Percentiles rank a stretch among this genome's conserved stretches.
These are phyloP conservation scores for Pelvicachromis taeniatus DNA, from an alignment of 2,113 vertebrate species.

Conservation along the genomic window DNA sequence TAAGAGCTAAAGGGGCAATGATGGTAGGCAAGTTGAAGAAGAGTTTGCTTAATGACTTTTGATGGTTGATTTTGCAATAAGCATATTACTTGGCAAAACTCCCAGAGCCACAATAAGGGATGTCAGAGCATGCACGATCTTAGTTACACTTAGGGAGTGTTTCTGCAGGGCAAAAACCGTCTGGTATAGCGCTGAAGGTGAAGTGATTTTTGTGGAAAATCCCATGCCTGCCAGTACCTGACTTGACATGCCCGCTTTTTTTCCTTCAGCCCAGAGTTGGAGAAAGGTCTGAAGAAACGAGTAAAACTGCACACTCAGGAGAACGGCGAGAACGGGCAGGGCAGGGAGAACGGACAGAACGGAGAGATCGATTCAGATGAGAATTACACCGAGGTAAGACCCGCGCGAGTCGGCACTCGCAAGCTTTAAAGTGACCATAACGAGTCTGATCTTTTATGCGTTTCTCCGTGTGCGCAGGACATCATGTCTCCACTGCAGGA, in stretches of 20 bases:
- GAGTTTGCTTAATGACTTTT: slow-evolving; percentile 16
- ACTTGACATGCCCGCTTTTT: neutral
- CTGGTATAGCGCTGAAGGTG: neutral
- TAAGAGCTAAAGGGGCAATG: slow-evolving; percentile 7
- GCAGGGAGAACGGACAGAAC: slow-evolving; percentile 74
- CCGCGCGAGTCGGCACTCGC: fast-evolving
- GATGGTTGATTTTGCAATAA: neutral
- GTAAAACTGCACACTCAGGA: slow-evolving; percentile 82
- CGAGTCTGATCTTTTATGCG: neutral
- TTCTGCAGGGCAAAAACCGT: neutral
- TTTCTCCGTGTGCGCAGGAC: slow-evolving; percentile 45
- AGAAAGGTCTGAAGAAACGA: slow-evolving; percentile 85
- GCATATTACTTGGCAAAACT: slow-evolving; percentile 16
- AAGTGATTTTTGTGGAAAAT: neutral
- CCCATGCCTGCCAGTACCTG: neutral
- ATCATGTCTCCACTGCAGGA: slow-evolving; percentile 80
- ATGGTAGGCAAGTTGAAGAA: neutral
- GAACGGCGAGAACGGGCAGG: slow-evolving; percentile 78
- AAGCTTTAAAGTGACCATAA: neutral
- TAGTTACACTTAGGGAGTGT: neutral
- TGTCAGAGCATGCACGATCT: neutral
- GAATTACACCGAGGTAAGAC: slow-evolving; percentile 78
- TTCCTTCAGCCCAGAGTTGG: slow-evolving; percentile 81
- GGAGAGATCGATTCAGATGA: slow-evolving; percentile 80
- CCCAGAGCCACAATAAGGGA: slow-evolving; percentile 19